Evolutionary conservation across 2,113 vertebrate genomes (phyloP).

Genomic region (Eurystomus gularis): DNA sequence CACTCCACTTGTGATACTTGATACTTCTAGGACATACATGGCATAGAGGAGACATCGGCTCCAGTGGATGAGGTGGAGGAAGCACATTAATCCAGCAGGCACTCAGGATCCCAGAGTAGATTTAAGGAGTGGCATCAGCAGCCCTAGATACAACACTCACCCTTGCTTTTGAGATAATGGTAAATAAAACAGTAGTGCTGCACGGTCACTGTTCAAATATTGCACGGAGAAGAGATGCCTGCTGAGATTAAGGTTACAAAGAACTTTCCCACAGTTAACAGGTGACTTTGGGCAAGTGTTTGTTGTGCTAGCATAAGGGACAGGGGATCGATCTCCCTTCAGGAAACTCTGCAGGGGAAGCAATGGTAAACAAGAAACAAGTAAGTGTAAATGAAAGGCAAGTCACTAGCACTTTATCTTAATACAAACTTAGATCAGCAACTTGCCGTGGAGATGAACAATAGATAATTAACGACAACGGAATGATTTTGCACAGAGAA

Average conservation of each 20-base stretch:
- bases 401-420: slow-evolving; percentile 65
- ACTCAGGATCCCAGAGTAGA: neutral
- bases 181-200: neutral
- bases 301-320: neutral
- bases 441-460: neutral
- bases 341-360: neutral
- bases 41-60: neutral
- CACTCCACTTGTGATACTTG: neutral
- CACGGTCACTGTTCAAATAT: neutral
- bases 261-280: neutral
- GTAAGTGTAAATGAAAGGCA: neutral
- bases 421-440: neutral
- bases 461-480: neutral
- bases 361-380: neutral
- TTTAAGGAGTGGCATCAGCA: neutral
- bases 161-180: neutral
- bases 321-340: neutral
- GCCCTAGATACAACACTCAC: neutral
- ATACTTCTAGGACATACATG: neutral
- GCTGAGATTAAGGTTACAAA: slow-evolving; percentile 18
- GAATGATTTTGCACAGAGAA: slow-evolving; percentile 1
- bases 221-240: slow-evolving; percentile 9
- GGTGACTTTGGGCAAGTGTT: neutral
- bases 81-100: neutral
- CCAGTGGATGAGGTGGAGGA: neutral